Evolutionary conservation across 2,113 vertebrate genomes (phyloP).

Genomic region (Conger conger): DNA sequence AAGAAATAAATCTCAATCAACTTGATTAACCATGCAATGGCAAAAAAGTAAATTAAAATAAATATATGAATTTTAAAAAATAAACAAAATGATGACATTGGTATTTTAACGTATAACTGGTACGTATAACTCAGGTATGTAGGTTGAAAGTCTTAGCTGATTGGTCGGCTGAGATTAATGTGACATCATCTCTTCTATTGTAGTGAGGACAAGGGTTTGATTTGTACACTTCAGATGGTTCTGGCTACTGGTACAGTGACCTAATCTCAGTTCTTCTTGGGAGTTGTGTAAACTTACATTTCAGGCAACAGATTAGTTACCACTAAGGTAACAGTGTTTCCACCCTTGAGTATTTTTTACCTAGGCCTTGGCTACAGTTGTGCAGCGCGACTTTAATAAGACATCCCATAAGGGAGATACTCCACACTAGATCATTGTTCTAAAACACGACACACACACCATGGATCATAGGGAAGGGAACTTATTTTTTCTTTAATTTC

Average conservation of each 20-base stretch:
- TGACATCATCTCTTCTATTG: not conserved
- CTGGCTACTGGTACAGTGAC: not conserved
- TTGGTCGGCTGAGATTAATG: not conserved
- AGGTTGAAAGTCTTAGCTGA: no score
- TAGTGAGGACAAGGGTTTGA: not conserved
- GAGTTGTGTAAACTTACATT: not conserved
- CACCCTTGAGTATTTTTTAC: not conserved
- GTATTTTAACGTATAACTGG: no score
- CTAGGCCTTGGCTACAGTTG: not conserved
- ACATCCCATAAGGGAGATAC: constrained; percentile 49
- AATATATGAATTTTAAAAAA: no score
- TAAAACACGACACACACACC: constrained; percentile 57
- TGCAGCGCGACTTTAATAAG: not conserved
- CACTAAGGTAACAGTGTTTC: constrained; percentile 1
- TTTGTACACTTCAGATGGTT: not conserved
- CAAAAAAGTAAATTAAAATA: not conserved
- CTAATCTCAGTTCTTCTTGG: not conserved
- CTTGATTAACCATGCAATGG: not conserved
- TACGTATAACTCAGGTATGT: no score
- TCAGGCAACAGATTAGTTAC: not conserved
- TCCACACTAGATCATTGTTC: constrained; percentile 42
- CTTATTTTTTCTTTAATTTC: constrained; percentile 20
- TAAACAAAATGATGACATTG: no score
- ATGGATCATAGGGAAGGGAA: constrained; percentile 57
- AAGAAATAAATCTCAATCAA: not conserved